phyloP scores from a whole-genome alignment of 1,140 invertebrate species.

The Brachystomella parvula region DNA sequence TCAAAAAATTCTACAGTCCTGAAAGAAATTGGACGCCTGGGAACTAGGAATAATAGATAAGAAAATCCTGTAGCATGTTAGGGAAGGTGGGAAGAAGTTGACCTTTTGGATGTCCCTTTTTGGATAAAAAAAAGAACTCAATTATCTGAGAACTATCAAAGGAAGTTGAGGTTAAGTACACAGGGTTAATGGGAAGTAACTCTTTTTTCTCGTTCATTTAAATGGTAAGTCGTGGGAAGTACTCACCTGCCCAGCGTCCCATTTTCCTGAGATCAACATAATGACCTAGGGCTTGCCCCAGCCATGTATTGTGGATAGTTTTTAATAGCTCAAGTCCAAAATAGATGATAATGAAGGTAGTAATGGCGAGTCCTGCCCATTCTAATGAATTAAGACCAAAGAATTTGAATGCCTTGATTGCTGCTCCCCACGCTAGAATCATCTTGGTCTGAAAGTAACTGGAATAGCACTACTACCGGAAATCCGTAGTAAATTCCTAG shows the following conservation, averaged over 20 bases:
- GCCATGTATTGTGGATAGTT: constrained; percentile 40
- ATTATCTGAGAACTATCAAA: background rate
- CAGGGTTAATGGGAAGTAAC: background rate
- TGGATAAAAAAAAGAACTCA: background rate
- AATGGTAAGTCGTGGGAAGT: background rate
- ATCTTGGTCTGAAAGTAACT: background rate
- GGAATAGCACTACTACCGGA: background rate
- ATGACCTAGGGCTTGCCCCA: constrained; percentile 41
- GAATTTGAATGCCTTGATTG: constrained; percentile 34
- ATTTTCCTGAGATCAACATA: constrained; percentile 42
- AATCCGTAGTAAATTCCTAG: background rate
- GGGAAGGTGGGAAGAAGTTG: background rate
- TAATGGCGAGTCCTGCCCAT: constrained; percentile 35
- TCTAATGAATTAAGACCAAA: constrained; percentile 37
- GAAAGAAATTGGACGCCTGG: too few relatives aligned
- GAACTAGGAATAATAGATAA: too few relatives aligned
- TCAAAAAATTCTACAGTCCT: too few relatives aligned
- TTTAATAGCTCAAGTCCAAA: constrained; percentile 36
- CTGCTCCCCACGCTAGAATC: constrained; percentile 37
- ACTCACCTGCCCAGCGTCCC: constrained; percentile 44
- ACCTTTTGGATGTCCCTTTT: background rate
- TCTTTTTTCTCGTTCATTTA: background rate
- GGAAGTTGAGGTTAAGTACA: background rate
- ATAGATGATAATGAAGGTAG: constrained; percentile 37
- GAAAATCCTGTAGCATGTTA: background rate